phyloP scores from a whole-genome alignment of 2,888 invertebrate species.

The Apantesis nais region DNA sequence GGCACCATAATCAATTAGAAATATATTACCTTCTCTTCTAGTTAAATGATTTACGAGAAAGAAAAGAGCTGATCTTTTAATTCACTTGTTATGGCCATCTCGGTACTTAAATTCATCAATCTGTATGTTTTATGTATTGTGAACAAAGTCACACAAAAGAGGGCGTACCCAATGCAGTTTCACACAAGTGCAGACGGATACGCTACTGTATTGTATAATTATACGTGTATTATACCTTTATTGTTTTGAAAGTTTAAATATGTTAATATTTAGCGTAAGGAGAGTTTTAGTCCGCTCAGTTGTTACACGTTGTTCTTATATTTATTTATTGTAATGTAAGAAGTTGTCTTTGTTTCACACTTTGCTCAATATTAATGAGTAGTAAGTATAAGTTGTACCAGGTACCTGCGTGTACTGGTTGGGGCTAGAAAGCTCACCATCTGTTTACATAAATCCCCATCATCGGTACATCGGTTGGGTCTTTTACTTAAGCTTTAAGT shows the following conservation, averaged over 20 bases:
- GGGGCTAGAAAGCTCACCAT: not conserved
- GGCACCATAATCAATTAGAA: not conserved
- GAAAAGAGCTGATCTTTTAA: not conserved
- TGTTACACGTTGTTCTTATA: not conserved
- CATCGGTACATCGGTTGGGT: not conserved
- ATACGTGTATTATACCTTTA: too few relatives aligned
- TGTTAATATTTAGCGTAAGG: not conserved
- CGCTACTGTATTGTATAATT: too few relatives aligned
- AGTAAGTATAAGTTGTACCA: not conserved
- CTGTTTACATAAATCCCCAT: not conserved
- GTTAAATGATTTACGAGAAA: not conserved
- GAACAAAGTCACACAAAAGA: not conserved
- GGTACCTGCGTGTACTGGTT: not conserved
- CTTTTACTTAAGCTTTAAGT: not conserved
- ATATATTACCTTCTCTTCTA: not conserved
- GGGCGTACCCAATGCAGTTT: not conserved
- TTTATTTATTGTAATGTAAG: not conserved
- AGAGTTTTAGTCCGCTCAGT: not conserved
- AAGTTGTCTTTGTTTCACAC: not conserved
- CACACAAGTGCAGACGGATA: not conserved
- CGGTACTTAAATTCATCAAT: not conserved
- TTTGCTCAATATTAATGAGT: slow-evolving; percentile 1
- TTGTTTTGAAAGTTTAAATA: not conserved
- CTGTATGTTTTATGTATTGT: not conserved
- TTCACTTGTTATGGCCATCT: not conserved